Percentiles rank a stretch among this genome's conserved stretches.
These are phyloP conservation scores for Mimumesa dahlbomi DNA, from an alignment of 2,888 invertebrate species.

Conservation along the genomic window DNA sequence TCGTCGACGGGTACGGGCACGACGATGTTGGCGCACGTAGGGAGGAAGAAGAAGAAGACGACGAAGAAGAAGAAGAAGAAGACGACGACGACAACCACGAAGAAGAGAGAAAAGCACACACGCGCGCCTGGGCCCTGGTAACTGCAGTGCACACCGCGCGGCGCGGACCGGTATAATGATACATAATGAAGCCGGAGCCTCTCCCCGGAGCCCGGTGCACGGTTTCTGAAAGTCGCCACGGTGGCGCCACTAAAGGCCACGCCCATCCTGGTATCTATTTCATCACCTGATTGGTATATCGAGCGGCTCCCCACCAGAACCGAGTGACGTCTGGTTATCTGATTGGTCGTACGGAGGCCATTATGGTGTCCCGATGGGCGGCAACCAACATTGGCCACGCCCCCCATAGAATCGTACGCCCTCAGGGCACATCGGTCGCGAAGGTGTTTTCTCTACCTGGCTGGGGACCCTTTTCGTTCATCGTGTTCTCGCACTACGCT, in stretches of 20 bases:
- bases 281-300: constrained; percentile 65
- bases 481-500: constrained; percentile 47
- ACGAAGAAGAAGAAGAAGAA: constrained; percentile 55
- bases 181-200: constrained; percentile 80
- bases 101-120: constrained; percentile 74
- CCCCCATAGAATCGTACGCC: constrained; percentile 39
- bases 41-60: constrained; percentile 50
- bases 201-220: constrained; percentile 75
- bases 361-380: constrained; percentile 74
- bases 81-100: constrained; percentile 59
- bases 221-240: constrained; percentile 68
- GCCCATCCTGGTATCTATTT: constrained; percentile 56
- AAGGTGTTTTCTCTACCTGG: constrained; percentile 63
- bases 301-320: constrained; percentile 59
- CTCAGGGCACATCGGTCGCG: constrained; percentile 53
- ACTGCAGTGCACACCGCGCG: constrained; percentile 80
- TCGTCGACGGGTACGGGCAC: constrained; percentile 45
- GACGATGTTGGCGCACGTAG: constrained; percentile 44
- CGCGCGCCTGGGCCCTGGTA: constrained; percentile 77
- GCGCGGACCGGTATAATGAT: constrained; percentile 81
- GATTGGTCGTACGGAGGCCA: constrained; percentile 73
- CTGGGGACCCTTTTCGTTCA: constrained; percentile 54
- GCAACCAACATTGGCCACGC: not conserved
- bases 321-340: constrained; percentile 49
- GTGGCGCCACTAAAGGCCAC: constrained; percentile 72